Evolutionary conservation across 2,888 invertebrate genomes (phyloP).

Genomic region (Calliopum simillimum): DNA sequence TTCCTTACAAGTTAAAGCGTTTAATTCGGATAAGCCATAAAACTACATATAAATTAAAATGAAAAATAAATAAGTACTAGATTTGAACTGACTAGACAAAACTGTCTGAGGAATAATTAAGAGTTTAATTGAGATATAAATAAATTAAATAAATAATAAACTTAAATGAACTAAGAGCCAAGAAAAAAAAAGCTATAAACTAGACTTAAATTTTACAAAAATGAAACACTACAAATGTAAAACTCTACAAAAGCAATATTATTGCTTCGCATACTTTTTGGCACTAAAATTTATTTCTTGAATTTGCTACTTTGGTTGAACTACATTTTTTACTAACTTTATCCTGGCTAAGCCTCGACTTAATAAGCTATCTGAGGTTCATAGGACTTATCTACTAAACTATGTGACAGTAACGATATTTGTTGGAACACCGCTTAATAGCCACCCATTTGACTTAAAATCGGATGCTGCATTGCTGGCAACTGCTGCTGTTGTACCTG

Average conservation of each 20-base stretch:
- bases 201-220: not conserved
- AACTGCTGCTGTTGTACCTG: slow-evolving; percentile 30
- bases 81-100: not conserved
- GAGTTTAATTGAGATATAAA: slow-evolving; percentile 15
- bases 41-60: no score
- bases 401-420: not conserved
- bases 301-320: slow-evolving; percentile 6
- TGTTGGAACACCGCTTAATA: slow-evolving; percentile 19
- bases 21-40: no score
- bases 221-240: not conserved
- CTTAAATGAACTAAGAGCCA: slow-evolving; percentile 28
- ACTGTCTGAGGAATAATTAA: slow-evolving; percentile 18
- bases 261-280: slow-evolving; percentile 39
- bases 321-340: not conserved
- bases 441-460: slow-evolving; percentile 32
- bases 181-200: slow-evolving; percentile 2
- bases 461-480: slow-evolving; percentile 30
- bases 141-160: slow-evolving; percentile 22
- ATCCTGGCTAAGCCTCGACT: slow-evolving; percentile 30
- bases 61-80: no score
- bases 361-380: slow-evolving; percentile 33
- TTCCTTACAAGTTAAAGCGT: no score
- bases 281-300: slow-evolving; percentile 29
- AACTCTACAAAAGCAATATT: slow-evolving; percentile 16
- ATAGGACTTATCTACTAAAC: not conserved